Conservation (phyloP, 2,888 invertebrate species). For the Machimus rusticus region DNA sequence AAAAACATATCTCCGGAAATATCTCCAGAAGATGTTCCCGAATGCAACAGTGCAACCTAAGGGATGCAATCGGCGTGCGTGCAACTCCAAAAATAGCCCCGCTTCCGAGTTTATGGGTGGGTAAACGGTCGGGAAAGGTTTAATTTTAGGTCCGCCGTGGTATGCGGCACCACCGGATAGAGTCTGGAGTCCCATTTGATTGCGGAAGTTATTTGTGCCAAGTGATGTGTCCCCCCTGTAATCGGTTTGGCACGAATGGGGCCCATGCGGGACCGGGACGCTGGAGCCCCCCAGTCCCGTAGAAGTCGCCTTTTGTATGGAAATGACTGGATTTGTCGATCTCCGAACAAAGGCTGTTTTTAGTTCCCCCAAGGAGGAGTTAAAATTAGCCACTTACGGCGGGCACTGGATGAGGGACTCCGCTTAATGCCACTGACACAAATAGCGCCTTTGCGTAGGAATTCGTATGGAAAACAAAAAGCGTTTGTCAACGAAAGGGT, state of each 20-base stretch:
- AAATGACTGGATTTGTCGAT: background rate
- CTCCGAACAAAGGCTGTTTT: background rate
- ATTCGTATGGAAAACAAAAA: background rate
- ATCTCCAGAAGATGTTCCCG: background rate
- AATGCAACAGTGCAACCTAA: background rate
- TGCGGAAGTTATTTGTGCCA: slow-evolving; percentile 18
- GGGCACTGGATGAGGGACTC: background rate
- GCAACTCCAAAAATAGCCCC: background rate
- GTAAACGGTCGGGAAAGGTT: background rate
- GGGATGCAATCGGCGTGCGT: background rate
- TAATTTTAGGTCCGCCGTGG: background rate
- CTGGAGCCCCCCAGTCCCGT: background rate
- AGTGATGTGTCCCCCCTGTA: background rate
- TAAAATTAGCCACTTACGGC: background rate
- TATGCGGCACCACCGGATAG: background rate
- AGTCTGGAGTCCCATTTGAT: background rate
- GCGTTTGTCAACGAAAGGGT: background rate
- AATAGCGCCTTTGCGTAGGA: background rate
- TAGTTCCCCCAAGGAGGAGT: background rate
- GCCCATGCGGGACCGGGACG: background rate
- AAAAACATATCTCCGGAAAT: background rate
- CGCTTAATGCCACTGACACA: background rate
- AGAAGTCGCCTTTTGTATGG: background rate
- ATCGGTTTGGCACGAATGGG: background rate
- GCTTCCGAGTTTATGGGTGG: background rate